Base-by-base conservation (phyloP, 2,113 vertebrate species). In the Mesoclemmys tuberculata region DNA sequence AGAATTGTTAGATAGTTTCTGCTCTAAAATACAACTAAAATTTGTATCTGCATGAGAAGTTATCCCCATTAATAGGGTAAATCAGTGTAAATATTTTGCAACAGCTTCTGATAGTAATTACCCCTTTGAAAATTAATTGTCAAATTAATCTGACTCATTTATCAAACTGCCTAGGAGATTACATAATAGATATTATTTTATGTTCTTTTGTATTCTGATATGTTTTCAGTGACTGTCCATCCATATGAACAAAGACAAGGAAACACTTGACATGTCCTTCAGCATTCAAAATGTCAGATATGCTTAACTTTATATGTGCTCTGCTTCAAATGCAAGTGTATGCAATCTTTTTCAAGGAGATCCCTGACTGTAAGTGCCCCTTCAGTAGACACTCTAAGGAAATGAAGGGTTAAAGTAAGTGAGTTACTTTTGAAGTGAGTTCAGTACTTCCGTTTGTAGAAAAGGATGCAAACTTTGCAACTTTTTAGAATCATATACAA, bases 401-500 rank as follows among this genome's bases (percentile, higher is more conserved):
- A 90, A 58, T 7, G 6, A n/a, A 88, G 51, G 51, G 26, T 48
- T 22, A 52, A 38, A 78, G 27, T 77, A 52, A 21, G 71, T 1
- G 1, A 81, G 18, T 22, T 3, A 64, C 27, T 24, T 79, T 14
- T 41, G 46, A 13, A 80, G 78, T 48, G 12, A 38, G 31, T 52
- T 86, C 29, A 82, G 74, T 26, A 80, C 51, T 85, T 52, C 55
- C 64, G 82, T 64, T 52, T 71, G 11, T 4, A 78, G 75, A 19
- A 68, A 49, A 27, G 52, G 58, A 80, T 14, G 14, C 27, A 54
- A 84, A 85, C 26, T 0, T 3, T 11, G 3, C 27, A 48, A 56
- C 71, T 85, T 83, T 78, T 56, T 77, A 83, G 78, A 92, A 71
- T 24, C 58, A 35, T n/a, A 24, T 24, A 26, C 27, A 91, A 83